Evolutionary conservation across 2,888 invertebrate genomes (phyloP), one percentile per base, ranked within the genome.

Genomic region (Habrosyne pyritoides): DNA sequence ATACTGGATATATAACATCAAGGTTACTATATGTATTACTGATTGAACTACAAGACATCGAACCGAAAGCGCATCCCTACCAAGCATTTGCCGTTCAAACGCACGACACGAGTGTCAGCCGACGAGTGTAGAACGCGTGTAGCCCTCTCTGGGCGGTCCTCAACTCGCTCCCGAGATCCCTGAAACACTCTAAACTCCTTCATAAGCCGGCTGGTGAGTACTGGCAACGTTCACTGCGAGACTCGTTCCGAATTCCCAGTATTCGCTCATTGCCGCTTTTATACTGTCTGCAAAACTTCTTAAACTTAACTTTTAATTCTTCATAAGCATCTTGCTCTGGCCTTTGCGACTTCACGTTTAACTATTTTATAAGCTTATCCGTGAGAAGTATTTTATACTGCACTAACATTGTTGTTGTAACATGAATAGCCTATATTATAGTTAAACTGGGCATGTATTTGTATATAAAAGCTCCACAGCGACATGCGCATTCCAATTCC

Each of bases 161-260:
- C 62, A 63, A 69, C 66, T 62, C 67, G 67, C 46, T 49, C 14
- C 63, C 63, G 57, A 62, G 67, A 68, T 63, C 73, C 71, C 69
- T 65, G 65, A 63, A 66, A 68, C 73, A 75, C 79, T 81, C 65
- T 60, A 78, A 80, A 77, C 75, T 79, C 76, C 76, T 79, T 77
- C 77, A 79, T 81, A 79, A 81, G 76, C 76, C 70, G 60, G 67
- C 73, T 67, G 71, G 68, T 18, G 14, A 36, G 36, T 36, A 36
- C 36, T 36, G 14, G 36, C 36, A 36, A 36, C 36, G 42, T 42
- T 66, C 67, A 65, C 71, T 59, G 60, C 66, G 53, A 61, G 69
- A 69, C 67, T 73, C 68, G 65, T 77, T 78, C 68, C 60, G 55
- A 63, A 67, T 71, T 66, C 69, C 68, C 42, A 67, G 63, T 67